Base-by-base conservation (phyloP, 2,888 invertebrate genomes). In the Monochamus alternatus region DNA sequence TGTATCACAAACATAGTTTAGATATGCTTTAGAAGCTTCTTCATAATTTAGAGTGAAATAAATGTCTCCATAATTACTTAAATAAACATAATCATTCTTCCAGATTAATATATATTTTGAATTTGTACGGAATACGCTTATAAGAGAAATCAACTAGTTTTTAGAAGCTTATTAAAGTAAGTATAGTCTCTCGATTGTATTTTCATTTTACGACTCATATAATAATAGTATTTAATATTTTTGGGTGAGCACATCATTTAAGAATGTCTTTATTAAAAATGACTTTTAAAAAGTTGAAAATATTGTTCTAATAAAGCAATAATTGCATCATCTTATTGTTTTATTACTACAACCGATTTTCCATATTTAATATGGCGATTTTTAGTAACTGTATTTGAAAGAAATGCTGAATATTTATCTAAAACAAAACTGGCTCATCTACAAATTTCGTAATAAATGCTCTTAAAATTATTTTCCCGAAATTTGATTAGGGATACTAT, bases 81-180 rank as follows among this genome's bases (percentile, higher is more conserved):
- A 66, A 65, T 55, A 67, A 65, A 72, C 63, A 67, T 71, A 70
- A 74, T 66, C 62, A 76, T 71, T 79, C 81, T 81, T 81, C 81
- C 81, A 78, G 76, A 75, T 76, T 74, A 74, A 69, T 63, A 55
- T 74, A 68, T 60, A 60, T 47, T 69, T 75, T 80, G 60, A 73
- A 75, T 75, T 79, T 79, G 63, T 78, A 79, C 78, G 72, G 73
- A 81, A 78, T 83, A 83, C 83, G 82, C 83, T 83, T 83, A 83
- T 81, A 70, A 77, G 60, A 77, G 47, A 80, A 79, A 80, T 79
- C 79, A 79, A 81, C 73, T 81, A 81, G 81, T 78, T 75, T 78
- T 78, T 82, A 81, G 80, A 80, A 78, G 81, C 83, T 80, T 81
- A 67, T 55, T 75, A 66, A 75, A 55, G 38, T 43, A 73, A 80